These are phyloP conservation scores for Bruchidius siliquastri DNA, from an alignment of 2,888 invertebrate species.

Conservation along the genomic window DNA sequence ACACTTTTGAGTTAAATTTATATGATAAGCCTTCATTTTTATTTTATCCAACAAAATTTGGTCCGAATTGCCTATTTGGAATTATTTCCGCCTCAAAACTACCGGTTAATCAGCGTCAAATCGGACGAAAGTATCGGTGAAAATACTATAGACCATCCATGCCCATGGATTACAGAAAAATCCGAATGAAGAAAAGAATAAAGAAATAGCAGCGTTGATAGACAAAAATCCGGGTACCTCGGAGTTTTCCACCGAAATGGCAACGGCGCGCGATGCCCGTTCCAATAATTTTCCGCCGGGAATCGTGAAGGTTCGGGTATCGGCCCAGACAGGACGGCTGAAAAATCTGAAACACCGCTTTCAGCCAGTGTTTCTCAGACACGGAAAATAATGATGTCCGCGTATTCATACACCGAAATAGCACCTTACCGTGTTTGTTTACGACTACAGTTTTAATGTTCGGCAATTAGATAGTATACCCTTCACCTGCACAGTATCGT, in stretches of 20 bases:
- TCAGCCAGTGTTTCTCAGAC: conserved; percentile 28
- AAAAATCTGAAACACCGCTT: conserved; percentile 24
- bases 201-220: not conserved
- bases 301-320: conserved; percentile 33
- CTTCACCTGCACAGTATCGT: not conserved
- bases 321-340: conserved; percentile 34
- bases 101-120: too few relatives aligned
- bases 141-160: too few relatives aligned
- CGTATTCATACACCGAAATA: conserved; percentile 27
- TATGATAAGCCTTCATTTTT: too few relatives aligned
- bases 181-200: not conserved
- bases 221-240: not conserved
- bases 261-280: not conserved
- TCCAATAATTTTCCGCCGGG: conserved; percentile 26
- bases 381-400: conserved; percentile 27
- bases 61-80: too few relatives aligned
- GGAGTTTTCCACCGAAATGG: not conserved
- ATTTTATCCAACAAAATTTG: too few relatives aligned
- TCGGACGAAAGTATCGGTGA: too few relatives aligned
- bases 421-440: conserved; percentile 31
- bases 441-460: conserved; percentile 19
- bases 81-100: too few relatives aligned
- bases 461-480: not conserved
- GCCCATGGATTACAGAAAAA: too few relatives aligned
- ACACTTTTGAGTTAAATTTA: too few relatives aligned